Base-by-base conservation (phyloP, 2,797 vertebrate genomes). In the Staurois parvus region DNA sequence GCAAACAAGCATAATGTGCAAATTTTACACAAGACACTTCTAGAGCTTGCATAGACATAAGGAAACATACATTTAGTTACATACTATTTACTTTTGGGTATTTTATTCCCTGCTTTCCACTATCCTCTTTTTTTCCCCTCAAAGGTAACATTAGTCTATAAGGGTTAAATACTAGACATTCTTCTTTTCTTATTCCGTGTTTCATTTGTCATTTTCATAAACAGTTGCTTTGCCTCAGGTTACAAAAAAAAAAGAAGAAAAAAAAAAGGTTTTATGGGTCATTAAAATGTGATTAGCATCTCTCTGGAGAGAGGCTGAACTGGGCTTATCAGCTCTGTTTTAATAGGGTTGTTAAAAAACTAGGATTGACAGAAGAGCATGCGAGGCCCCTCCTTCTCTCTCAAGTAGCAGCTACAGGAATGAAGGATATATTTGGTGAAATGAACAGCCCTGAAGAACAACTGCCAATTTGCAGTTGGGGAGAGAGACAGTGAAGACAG, bases 371-470 rank as follows among this genome's bases (percentile, higher is more conserved):
- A 92, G 90, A 90, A 92, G 91, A 88, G 92, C 93, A 91, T 88
- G 93, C 89, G 91, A 86, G 88, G 92, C 90, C 89, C 89, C 92
- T 94, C 92, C 92, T 92, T 91, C 91, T 78, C 70, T 88, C 89
- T 79, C 90, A 88, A 91, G 90, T 89, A 84, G 90, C 88, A 91
- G 78, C 87, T 89, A 89, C 86, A 88, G 91, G 89, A 91, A 88
- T 91, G 91, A 81, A 94, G 91, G 92, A 93, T 94, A 96, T 95
- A 92, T 92, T 92, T 92, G 92, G 91, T 90, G 94, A 95, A 95
- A 94, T 94, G 91, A 93, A 93, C 91, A 92, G 94, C 80, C 74
- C 32, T 70, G 59, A 67, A 86, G 68, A 48, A 85, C 89, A 83
- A 89, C 72, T 93, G 93, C 92, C 93, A 93, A 90, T 90, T 91